Conservation (phyloP, 2,888 invertebrate species). For the Cerastis leucographa region DNA sequence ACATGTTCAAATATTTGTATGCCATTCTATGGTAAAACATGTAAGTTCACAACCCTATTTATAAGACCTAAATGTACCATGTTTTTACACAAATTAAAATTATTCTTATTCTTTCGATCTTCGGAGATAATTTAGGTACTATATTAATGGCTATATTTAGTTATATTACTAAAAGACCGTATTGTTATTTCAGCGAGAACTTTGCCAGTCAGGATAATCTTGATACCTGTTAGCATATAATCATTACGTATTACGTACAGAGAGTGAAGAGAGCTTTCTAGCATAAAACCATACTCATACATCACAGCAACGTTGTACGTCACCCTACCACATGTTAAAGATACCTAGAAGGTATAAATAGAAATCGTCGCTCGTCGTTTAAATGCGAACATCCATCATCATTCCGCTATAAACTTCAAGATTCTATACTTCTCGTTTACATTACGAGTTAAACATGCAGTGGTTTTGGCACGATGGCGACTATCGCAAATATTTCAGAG, state of each 20-base stretch:
- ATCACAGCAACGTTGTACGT: neutral
- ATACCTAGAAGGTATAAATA: conserved; percentile 18
- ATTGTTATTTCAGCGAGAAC: no score
- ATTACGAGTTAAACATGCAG: conserved; percentile 25
- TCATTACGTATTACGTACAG: neutral
- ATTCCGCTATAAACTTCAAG: conserved; percentile 11
- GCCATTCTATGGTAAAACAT: no score
- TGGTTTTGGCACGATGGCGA: conserved; percentile 54
- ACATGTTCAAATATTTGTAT: no score
- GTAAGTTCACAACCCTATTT: no score
- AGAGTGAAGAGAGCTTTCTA: neutral
- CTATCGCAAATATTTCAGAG: conserved; percentile 35
- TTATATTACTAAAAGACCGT: neutral
- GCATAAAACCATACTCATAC: neutral
- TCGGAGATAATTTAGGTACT: no score
- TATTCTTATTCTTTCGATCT: no score
- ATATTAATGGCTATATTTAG: no score
- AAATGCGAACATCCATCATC: conserved; percentile 14
- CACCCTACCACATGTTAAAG: neutral
- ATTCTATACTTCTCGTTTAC: conserved; percentile 44
- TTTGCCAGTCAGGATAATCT: neutral
- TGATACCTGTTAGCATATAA: neutral
- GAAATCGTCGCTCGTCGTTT: conserved; percentile 3
- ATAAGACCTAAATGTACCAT: no score
- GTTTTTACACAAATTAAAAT: no score